Conservation (phyloP, 2,113 vertebrate species). For the Gracilinanus agilis region DNA sequence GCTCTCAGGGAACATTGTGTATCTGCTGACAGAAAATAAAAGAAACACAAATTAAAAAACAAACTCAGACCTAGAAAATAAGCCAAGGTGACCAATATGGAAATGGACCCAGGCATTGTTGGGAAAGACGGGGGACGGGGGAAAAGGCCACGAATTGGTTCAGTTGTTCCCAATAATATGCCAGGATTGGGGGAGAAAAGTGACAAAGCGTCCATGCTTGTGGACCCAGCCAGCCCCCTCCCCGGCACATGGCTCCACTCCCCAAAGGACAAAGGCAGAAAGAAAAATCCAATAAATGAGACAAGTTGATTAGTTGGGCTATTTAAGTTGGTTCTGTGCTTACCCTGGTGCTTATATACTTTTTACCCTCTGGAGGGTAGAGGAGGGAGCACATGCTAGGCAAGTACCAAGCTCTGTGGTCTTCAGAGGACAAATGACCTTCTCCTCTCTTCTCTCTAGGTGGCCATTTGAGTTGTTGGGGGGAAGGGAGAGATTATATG, state of each 20-base stretch:
- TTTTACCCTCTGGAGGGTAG: not conserved
- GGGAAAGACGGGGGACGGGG: not conserved
- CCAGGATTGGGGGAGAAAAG: not conserved
- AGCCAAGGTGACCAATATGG: not conserved
- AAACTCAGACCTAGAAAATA: not conserved
- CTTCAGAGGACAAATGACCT: not conserved
- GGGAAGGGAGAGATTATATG: not conserved
- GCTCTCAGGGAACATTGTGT: not conserved
- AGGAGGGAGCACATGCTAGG: not conserved
- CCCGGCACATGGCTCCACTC: not conserved
- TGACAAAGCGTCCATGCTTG: not conserved
- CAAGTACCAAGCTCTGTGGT: not conserved
- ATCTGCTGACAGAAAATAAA: not conserved
- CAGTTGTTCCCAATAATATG: not conserved
- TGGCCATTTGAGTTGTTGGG: not conserved
- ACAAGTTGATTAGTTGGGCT: not conserved
- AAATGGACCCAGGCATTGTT: not conserved
- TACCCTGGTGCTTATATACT: not conserved
- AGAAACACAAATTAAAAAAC: not conserved
- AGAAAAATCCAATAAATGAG: not conserved
- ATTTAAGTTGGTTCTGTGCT: not conserved
- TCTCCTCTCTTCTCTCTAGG: not conserved
- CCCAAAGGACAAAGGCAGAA: not conserved
- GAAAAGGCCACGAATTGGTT: not conserved
- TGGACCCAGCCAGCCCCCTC: not conserved